Base-by-base conservation (phyloP, 53 echinoderm and acorn worm genomes). In the Henricia sp. region DNA sequence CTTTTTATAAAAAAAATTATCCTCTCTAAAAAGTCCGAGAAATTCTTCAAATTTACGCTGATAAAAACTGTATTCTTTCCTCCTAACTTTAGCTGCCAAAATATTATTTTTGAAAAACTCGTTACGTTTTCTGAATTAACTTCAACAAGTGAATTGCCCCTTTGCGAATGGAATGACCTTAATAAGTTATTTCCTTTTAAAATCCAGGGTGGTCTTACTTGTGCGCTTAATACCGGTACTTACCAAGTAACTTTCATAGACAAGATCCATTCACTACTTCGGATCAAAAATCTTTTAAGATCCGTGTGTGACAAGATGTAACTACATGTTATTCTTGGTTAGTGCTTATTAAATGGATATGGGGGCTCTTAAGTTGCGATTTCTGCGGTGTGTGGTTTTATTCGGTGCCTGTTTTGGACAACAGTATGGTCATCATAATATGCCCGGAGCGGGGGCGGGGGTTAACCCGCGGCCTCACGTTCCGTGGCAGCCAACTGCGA, bases 361-460 rank as follows among this genome's bases (percentile, higher is more conserved):
- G 80, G 50, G 80, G 12, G 41, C 38, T 27, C 20, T 23, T 40
- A 26, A 13, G 46, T 32, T 64, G 50, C 12, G 44, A 33, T 63
- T 39, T 64, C 12, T 80, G 46, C 44, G 62, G 21, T 80, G 62
- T 48, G 12, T 20, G 48, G 29, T 59, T 21, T 26, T 80, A 25
- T 11, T 80, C 11, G 43, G 50, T 63, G 64, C n/a, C 16, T 63
- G 63, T 33, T 64, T 40, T 33, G 46, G 80, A 50, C 80, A 80
- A 80, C 80, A 80, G 32, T 63, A 48, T 46, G 80, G 80, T 17
- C 80, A 50, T 44, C 80, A 80, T 14, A 80, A 80, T 32, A 62
- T 62, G 80, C 80, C 62, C 44, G 80, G 17, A n/a, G 50, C 65
- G 1, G 80, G 80, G 11, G 35, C 43, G 64, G 62, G 48, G 62